Percentiles rank a stretch among this genome's conserved stretches.
Conservation (phyloP, 2,888 invertebrate species). For the Ceratothoa steindachneri region DNA sequence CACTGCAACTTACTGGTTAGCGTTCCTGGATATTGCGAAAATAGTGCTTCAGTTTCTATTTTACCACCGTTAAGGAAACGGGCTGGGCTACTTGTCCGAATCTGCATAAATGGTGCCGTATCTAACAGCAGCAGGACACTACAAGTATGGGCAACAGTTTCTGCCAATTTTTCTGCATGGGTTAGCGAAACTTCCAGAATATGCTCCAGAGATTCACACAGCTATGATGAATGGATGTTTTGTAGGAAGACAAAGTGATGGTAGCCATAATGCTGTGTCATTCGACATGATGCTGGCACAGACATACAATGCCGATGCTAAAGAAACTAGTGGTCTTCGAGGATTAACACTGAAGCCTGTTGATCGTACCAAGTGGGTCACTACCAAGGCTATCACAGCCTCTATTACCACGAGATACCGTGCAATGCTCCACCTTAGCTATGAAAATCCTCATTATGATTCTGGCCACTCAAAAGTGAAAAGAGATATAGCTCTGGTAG, state of each 20-base stretch:
- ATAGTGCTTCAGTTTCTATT: not conserved
- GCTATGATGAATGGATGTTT: not conserved
- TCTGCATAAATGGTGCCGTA: not conserved
- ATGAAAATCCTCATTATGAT: no score
- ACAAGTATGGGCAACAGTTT: constrained; percentile 21
- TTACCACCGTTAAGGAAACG: not conserved
- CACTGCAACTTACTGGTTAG: not conserved
- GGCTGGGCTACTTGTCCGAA: not conserved
- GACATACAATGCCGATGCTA: constrained; percentile 24
- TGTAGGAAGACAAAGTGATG: constrained; percentile 12
- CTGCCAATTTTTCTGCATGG: constrained; percentile 9
- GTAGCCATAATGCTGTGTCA: constrained; percentile 18
- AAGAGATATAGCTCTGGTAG: no score
- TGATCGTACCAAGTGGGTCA: constrained; percentile 12
- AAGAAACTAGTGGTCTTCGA: constrained; percentile 15
- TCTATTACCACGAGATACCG: no score
- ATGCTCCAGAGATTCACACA: not conserved
- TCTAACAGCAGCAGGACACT: constrained; percentile 18
- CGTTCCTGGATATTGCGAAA: not conserved
- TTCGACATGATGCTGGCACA: constrained; percentile 20
- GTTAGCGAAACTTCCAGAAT: not conserved
- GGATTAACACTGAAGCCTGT: not conserved
- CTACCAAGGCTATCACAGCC: no score
- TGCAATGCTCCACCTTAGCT: no score
- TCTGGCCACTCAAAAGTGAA: no score